Evolutionary conservation across 1,140 invertebrate genomes (phyloP), one percentile per base, ranked within the genome.

Genomic region (Pogonognathellus flavescens): DNA sequence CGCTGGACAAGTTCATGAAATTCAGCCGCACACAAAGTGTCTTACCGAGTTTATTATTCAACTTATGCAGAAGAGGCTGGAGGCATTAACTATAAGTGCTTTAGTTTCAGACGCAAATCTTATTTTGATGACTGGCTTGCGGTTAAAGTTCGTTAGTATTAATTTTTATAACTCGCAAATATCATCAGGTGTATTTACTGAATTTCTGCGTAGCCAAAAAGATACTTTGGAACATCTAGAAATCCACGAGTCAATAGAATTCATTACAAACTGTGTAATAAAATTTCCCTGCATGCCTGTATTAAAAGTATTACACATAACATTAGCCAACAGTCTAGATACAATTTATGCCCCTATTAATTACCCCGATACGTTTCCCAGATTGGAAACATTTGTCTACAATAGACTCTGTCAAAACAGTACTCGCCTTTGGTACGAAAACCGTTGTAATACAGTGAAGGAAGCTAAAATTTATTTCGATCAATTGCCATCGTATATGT

Each of bases 391-490:
- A 8, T 76, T 76, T 50, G 14, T 76, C 5, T 76, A 76, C 31
- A 76, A 50, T 7, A 76, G 70, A 49, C 10, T 50, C 4, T 18
- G 16, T 18, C 41, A 76, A n/a, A 9, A 76, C 5, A 18, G 25
- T 76, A n/a, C 16, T n/a, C 41, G 31, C 2, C n/a, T 10, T 31
- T 76, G 70, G 70, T 76, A n/a, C 18, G 41, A 49, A 9, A 50
- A 49, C n/a, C 70, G 25, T 0, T 76, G 70, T 9, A 16, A 10
- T 1, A 76, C 70, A n/a, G 31, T 76, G 18, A 76, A 18, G 41
- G 70, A 76, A 18, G 41, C 41, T 31, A 76, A n/a, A 76, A 76
- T 76, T 49, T 50, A 49, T 76, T 76, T 76, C 18, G 9, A 49
- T 50, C 8, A 6, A 13, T 13, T 49, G 6, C 70, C 70, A 18